phyloP scores from a whole-genome alignment of 2,888 invertebrate genomes.

The Onchidella celtica region DNA sequence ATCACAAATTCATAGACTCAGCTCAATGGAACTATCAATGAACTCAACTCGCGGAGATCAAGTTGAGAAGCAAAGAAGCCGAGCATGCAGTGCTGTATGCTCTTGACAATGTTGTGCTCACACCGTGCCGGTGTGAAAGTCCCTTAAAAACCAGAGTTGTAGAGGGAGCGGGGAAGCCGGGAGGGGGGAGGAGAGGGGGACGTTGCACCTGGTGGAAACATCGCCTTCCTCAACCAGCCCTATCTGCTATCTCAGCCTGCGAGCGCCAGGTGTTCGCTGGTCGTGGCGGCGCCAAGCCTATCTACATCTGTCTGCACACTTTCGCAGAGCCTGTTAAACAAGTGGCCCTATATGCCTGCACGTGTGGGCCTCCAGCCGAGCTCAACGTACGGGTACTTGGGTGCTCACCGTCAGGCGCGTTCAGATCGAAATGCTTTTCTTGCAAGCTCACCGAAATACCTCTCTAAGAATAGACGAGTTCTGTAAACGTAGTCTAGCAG shows the following conservation, averaged over 20 bases:
- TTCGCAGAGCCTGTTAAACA: constrained; percentile 27
- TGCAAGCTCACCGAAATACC: too few species aligned
- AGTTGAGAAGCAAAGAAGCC: too few species aligned
- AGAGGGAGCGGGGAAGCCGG: not conserved
- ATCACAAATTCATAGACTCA: too few species aligned
- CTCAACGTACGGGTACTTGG: constrained; percentile 19
- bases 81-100: too few species aligned
- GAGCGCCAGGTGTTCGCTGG: constrained; percentile 43
- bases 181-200: not conserved
- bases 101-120: not conserved
- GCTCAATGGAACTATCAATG: too few species aligned
- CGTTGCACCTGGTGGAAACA: constrained; percentile 35
- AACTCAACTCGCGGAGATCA: too few species aligned
- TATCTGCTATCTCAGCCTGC: constrained; percentile 27
- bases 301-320: constrained; percentile 47
- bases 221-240: constrained; percentile 29
- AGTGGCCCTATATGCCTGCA: constrained; percentile 37
- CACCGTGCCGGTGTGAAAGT: not conserved
- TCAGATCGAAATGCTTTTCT: too few species aligned
- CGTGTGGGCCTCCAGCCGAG: constrained; percentile 30
- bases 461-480: too few species aligned
- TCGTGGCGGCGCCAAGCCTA: constrained; percentile 40
- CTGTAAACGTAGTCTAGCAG: too few species aligned
- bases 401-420: constrained; percentile 27
- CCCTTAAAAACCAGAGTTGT: not conserved